These are phyloP conservation scores for Ochlodes sylvanus DNA, from an alignment of 2,888 invertebrate species.

Conservation along the genomic window DNA sequence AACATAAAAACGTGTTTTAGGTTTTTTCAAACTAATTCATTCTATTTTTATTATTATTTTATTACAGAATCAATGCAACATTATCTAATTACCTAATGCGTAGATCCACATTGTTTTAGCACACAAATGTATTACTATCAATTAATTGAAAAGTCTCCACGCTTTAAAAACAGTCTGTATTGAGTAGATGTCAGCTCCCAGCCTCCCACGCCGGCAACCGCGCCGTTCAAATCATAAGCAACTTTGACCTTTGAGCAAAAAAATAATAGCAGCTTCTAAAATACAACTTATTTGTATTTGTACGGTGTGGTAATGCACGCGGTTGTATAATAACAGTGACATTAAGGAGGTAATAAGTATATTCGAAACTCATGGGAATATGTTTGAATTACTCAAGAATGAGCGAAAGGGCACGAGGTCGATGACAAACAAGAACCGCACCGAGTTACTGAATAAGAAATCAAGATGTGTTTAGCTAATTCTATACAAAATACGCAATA, in stretches of 20 bases:
- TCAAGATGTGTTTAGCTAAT: not conserved
- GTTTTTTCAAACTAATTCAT: no score
- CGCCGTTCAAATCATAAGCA: constrained; percentile 3
- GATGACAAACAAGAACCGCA: constrained; percentile 35
- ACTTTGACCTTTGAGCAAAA: constrained; percentile 30
- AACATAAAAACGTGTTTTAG: no score
- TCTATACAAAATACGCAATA: no score
- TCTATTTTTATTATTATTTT: no score
- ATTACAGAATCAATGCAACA: no score
- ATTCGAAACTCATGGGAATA: constrained; percentile 42
- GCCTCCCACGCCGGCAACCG: no score
- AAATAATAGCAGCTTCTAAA: constrained; percentile 5
- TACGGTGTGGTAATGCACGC: constrained; percentile 9
- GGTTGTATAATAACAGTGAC: constrained; percentile 35
- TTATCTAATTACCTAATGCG: no score
- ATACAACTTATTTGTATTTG: constrained; percentile 19
- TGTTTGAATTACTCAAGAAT: constrained; percentile 44
- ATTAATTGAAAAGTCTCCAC: no score
- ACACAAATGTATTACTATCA: no score
- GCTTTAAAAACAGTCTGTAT: no score
- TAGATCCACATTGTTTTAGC: no score
- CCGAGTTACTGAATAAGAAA: constrained; percentile 7
- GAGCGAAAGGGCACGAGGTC: constrained; percentile 48
- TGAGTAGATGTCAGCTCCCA: constrained; percentile 6
- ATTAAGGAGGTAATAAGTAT: constrained; percentile 36